Percentiles rank a stretch among this genome's conserved stretches.
Evolutionary conservation across 2,797 vertebrate genomes (phyloP).

Genomic region (Pangasius macronema): DNA sequence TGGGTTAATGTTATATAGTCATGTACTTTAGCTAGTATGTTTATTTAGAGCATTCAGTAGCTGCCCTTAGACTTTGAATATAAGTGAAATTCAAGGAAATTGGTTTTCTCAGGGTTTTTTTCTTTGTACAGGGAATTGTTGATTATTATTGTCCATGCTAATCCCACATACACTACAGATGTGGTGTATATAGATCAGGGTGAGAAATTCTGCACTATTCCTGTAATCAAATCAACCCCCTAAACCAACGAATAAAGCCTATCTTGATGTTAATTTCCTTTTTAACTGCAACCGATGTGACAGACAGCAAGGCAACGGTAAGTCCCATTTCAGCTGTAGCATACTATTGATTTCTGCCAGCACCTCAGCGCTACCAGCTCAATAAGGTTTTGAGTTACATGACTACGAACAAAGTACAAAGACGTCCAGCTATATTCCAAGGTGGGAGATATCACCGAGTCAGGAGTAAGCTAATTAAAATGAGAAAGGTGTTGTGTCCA

Average conservation of each 20-base stretch:
- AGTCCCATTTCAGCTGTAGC: constrained; percentile 55
- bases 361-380: constrained; percentile 58
- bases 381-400: constrained; percentile 70
- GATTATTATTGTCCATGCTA: background rate
- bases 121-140: background rate
- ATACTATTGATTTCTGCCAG: constrained; percentile 63
- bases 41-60: background rate
- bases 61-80: background rate
- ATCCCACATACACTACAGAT: background rate
- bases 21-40: background rate
- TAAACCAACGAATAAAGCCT: background rate
- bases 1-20: background rate
- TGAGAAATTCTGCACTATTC: background rate
- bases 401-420: constrained; percentile 51
- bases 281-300: constrained; percentile 52
- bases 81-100: background rate
- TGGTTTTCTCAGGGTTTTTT: background rate
- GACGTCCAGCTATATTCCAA: constrained; percentile 50
- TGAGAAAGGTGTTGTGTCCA: constrained; percentile 46
- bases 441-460: constrained; percentile 37
- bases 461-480: constrained; percentile 55
- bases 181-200: background rate
- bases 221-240: background rate
- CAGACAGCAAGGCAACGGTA: constrained; percentile 51
- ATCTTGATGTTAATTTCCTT: constrained; percentile 61